Evolutionary conservation across 1,140 invertebrate species (phyloP).

Genomic region (Pseudomyrmex gracilis): DNA sequence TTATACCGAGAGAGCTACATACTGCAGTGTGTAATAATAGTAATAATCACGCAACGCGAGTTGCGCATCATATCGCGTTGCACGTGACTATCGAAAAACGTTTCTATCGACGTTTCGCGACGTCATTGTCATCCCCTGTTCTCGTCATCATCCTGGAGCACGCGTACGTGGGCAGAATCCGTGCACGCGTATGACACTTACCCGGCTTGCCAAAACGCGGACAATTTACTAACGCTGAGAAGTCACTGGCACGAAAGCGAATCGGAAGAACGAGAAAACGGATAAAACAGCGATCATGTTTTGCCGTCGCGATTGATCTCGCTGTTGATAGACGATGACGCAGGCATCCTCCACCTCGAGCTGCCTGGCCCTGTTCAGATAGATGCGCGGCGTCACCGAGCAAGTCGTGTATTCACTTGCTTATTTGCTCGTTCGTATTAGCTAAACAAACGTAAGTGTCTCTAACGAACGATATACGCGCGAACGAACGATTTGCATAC

Average conservation of each 20-base stretch:
- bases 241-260: slow-evolving; percentile 26
- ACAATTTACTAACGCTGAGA: slow-evolving; percentile 18
- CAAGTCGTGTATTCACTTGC: too few relatives aligned
- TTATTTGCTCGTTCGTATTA: too few relatives aligned
- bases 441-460: not conserved
- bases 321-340: slow-evolving; percentile 54
- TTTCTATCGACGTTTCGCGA: not conserved
- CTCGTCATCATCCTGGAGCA: not conserved
- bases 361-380: not conserved
- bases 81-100: slow-evolving; percentile 11
- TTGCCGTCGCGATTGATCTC: slow-evolving; percentile 48
- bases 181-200: slow-evolving; percentile 35
- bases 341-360: slow-evolving; percentile 42
- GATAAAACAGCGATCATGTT: slow-evolving; percentile 57
- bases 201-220: slow-evolving; percentile 34
- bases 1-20: not conserved
- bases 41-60: slow-evolving; percentile 24
- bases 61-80: slow-evolving; percentile 10
- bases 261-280: not conserved
- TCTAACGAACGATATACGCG: not conserved
- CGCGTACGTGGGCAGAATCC: not conserved
- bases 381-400: slow-evolving; percentile 46
- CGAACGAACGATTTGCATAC: slow-evolving; percentile 61
- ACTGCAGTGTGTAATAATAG: slow-evolving; percentile 15
- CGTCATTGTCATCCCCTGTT: not conserved